Evolutionary conservation across 1,140 invertebrate genomes (phyloP).

Genomic region (Cecropterus lyciades): DNA sequence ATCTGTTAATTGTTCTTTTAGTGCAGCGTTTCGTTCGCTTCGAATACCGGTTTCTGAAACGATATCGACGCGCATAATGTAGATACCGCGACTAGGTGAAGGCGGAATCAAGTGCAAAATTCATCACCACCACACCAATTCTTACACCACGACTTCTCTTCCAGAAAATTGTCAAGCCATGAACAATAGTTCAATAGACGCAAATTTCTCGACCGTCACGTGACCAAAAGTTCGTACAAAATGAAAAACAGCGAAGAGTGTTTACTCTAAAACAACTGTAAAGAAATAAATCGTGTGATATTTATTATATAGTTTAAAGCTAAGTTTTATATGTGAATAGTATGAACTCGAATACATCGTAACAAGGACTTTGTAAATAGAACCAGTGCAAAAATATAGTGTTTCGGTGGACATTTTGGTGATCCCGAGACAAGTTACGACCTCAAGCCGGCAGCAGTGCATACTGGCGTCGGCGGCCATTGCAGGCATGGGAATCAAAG

Average conservation of each 20-base stretch:
- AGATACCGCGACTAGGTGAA: conserved; percentile 23
- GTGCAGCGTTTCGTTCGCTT: conserved; percentile 17
- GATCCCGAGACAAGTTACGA: conserved; percentile 45
- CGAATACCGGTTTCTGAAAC: conserved; percentile 34
- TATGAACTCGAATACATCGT: conserved; percentile 39
- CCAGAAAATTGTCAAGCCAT: conserved; percentile 49
- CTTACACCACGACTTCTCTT: too few relatives aligned
- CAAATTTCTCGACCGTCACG: conserved; percentile 63
- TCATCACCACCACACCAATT: conserved; percentile 14
- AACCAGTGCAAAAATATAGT: conserved; percentile 50
- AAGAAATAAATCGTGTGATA: conserved; percentile 72
- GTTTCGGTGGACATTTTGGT: conserved; percentile 34
- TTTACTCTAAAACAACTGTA: conserved; percentile 57
- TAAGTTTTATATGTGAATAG: conserved; percentile 61
- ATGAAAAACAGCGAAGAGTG: conserved; percentile 83
- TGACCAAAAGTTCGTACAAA: conserved; percentile 66
- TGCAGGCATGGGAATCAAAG: conserved; percentile 85
- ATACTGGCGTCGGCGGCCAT: conserved; percentile 69
- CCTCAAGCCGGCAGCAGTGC: conserved; percentile 55
- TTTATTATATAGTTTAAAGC: conserved; percentile 73
- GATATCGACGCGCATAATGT: conserved; percentile 12
- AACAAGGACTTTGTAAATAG: conserved; percentile 51
- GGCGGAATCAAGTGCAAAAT: conserved; percentile 54
- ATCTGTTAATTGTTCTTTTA: conserved; percentile 48
- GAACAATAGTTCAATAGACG: conserved; percentile 57